Percentiles rank a stretch among this genome's conserved stretches.
Evolutionary conservation across 2,888 invertebrate genomes (phyloP).

Genomic region (Leucania comma): DNA sequence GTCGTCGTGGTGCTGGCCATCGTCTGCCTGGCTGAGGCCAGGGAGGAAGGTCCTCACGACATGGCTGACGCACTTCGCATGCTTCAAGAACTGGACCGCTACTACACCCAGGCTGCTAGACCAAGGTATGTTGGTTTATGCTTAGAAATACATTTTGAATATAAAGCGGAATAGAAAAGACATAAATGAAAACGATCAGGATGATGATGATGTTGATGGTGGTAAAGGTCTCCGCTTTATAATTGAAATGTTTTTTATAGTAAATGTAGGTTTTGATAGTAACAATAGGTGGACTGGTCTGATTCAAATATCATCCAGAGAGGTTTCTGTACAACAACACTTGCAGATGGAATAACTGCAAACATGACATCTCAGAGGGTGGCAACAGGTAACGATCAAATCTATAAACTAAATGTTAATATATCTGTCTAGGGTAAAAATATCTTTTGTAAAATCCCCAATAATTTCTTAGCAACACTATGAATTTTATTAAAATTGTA

Average conservation of each 20-base stretch:
- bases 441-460: neutral
- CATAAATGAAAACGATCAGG: neutral
- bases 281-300: neutral
- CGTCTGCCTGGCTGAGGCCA: slow-evolving; percentile 82
- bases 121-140: slow-evolving; percentile 89
- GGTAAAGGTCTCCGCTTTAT: neutral
- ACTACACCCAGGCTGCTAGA: slow-evolving; percentile 92
- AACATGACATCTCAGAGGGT: slow-evolving; percentile 1
- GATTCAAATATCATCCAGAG: neutral
- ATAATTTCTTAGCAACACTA: too few species aligned
- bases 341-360: neutral
- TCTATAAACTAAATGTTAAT: neutral
- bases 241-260: neutral
- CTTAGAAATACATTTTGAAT: slow-evolving; percentile 1
- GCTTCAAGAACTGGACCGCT: slow-evolving; percentile 92
- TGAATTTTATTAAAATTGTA: neutral
- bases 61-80: slow-evolving; percentile 93
- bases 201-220: neutral
- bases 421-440: neutral
- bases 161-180: neutral
- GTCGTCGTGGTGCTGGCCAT: slow-evolving; percentile 81
- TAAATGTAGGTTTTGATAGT: neutral
- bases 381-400: slow-evolving; percentile 33
- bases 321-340: neutral
- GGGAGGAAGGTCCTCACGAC: slow-evolving; percentile 89